These are phyloP conservation scores for Epiblema foenella DNA, from an alignment of 2,888 invertebrate species.

Conservation along the genomic window DNA sequence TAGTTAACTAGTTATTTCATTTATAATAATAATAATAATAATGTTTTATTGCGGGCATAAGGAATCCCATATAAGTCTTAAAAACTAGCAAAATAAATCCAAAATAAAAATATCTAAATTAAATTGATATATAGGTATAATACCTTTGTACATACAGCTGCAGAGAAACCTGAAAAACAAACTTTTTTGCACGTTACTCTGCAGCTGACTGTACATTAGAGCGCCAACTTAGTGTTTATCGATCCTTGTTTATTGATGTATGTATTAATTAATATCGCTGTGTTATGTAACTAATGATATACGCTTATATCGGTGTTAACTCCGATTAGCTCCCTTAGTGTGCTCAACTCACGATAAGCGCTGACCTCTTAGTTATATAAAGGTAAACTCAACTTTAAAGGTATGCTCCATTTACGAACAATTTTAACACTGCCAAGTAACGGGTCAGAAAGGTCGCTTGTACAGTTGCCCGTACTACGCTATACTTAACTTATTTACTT, in stretches of 20 bases:
- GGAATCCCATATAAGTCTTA: no score
- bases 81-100: no score
- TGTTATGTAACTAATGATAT: not conserved
- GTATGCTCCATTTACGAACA: constrained; percentile 30
- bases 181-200: no score
- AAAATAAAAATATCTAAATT: no score
- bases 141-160: no score
- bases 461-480: not conserved
- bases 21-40: no score
- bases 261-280: not conserved
- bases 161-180: no score
- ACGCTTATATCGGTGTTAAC: constrained; percentile 10
- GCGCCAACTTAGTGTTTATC: no score
- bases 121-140: no score
- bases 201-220: no score
- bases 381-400: constrained; percentile 7
- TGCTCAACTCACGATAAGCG: constrained; percentile 18
- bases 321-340: constrained; percentile 12
- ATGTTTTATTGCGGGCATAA: no score
- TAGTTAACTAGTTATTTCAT: no score
- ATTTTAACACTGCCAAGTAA: constrained; percentile 25
- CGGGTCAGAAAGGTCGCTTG: constrained; percentile 25
- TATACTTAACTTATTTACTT: constrained; percentile 6
- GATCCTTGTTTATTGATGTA: not conserved
- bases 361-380: constrained; percentile 19